phyloP scores from a whole-genome alignment of 1,140 invertebrate species.

The Papilio aristodemus region DNA sequence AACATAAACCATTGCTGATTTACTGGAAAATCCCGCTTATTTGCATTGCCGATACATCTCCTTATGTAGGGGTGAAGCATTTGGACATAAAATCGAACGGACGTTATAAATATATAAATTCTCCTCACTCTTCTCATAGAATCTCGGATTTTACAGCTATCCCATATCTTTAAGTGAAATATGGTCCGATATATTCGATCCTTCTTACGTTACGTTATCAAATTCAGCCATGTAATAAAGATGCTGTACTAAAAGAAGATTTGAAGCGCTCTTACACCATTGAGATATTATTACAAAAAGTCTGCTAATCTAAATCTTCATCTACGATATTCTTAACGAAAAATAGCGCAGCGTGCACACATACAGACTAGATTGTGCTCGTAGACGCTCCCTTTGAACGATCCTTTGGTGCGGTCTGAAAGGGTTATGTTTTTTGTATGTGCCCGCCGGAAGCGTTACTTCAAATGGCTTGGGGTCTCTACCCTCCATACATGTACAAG shows the following conservation, averaged over 20 bases:
- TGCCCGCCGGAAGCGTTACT: conserved; percentile 64
- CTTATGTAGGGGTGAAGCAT: conserved; percentile 56
- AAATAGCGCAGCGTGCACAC: conserved; percentile 7
- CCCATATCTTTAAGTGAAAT: conserved; percentile 62
- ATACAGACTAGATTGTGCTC: conserved; percentile 43
- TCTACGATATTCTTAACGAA: conserved; percentile 31
- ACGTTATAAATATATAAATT: conserved; percentile 66
- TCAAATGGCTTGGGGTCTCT: conserved; percentile 57
- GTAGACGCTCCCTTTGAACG: conserved; percentile 54
- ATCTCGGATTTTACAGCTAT: conserved; percentile 61
- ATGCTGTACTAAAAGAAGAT: conserved; percentile 26
- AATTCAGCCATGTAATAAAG: conserved; percentile 38
- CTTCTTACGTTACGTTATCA: conserved; percentile 47
- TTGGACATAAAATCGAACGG: conserved; percentile 62
- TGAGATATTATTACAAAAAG: conserved; percentile 46
- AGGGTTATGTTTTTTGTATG: conserved; percentile 68
- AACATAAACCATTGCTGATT: conserved; percentile 60
- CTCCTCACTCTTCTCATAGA: conserved; percentile 50
- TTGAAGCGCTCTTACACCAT: conserved; percentile 40
- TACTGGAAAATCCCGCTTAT: conserved; percentile 70
- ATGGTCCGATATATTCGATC: conserved; percentile 58
- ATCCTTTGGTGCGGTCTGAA: conserved; percentile 54
- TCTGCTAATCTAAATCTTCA: conserved; percentile 45
- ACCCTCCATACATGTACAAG: conserved; percentile 73
- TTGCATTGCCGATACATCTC: conserved; percentile 68